Base-by-base conservation (phyloP, 2,797 vertebrate species). In the Crenichthys baileyi region DNA sequence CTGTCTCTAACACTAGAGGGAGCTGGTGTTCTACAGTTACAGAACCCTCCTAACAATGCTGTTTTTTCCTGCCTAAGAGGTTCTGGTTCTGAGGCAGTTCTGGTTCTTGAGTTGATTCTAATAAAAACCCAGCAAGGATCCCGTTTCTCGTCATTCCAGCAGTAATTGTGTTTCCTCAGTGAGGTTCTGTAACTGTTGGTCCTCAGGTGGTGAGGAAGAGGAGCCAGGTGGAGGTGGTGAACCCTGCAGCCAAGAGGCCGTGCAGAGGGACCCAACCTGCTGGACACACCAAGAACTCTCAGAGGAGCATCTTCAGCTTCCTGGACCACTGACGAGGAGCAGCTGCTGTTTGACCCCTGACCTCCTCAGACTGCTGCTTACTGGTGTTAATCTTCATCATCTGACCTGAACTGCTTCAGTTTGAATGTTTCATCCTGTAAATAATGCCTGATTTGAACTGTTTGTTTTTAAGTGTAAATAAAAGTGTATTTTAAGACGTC, bases 231-330 rank as follows among this genome's bases (percentile, higher is more conserved):
- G 90, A 83, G 6, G 74, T 78, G 0, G 16, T 63, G 16, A 91
- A 77, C 22, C 94, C 95, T 0, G 78, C 90, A 60, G 93, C 95
- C 0, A 96, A 96, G 89, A 88, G 95, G 24, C 60, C 90, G 5
- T 95, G 95, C 78, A 87, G 79, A 13, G 90, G 89, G 67, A 89
- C 82, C 80, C 70, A 75, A n/a, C 53, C 85, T 63, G 56, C 31
- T 0, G 41, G 31, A 61, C 87, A 60, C 72, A 36, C 75, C 0
- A 78, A 83, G 48, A 91, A 60, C 48, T 87, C 92, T 22, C 94
- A 91, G 72, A 92, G 91, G 80, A 96, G 96, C 84, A 94, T 96
- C 83, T 96, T 96, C 85, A 94, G 70, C 88, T 96, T 88, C 89
- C 91, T 96, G 87, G 94, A 93, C 75, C 94, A 93, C 92, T 96